Percentiles rank a stretch among this genome's conserved stretches.
phyloP scores from a whole-genome alignment of 2,113 vertebrate species.

The Alligator sinensis region DNA sequence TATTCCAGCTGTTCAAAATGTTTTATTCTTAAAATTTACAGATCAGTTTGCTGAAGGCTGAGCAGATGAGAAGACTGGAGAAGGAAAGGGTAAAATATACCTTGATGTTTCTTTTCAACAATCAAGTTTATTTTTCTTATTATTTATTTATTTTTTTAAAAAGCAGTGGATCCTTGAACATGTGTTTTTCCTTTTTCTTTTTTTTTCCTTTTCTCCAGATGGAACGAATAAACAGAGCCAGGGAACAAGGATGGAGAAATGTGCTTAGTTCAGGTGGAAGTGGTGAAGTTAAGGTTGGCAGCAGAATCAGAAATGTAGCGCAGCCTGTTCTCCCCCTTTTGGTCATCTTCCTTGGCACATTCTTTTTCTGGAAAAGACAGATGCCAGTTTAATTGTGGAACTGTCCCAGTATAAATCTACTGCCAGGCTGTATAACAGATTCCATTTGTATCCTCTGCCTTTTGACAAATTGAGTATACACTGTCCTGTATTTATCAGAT shows the following conservation, averaged over 20 bases:
- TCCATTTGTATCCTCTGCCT: background rate
- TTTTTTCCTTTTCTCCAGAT: slow-evolving; percentile 78
- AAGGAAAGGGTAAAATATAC: slow-evolving; percentile 88
- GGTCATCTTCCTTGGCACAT: background rate
- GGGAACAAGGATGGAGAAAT: slow-evolving; percentile 96
- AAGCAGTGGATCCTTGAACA: slow-evolving; percentile 64
- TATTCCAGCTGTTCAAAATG: slow-evolving; percentile 29
- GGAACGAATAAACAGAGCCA: slow-evolving; percentile 93
- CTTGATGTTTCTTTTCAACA: slow-evolving; percentile 15
- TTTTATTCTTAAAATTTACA: slow-evolving; percentile 72
- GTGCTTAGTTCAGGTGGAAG: slow-evolving; percentile 90
- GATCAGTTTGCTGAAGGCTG: slow-evolving; percentile 89
- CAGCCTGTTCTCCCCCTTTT: background rate
- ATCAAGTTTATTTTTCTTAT: background rate
- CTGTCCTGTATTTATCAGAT: background rate
- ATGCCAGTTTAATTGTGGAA: background rate
- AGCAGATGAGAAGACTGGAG: slow-evolving; percentile 90
- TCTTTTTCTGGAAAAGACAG: slow-evolving; percentile 38
- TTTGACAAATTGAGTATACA: background rate
- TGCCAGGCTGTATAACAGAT: background rate
- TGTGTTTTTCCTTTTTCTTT: slow-evolving; percentile 73
- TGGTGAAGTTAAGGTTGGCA: slow-evolving; percentile 85
- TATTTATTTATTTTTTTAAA: background rate
- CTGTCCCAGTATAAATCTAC: background rate
- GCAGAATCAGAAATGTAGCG: slow-evolving; percentile 54